Conservation (phyloP, 2,888 invertebrate species). For the Dynastes maya region DNA sequence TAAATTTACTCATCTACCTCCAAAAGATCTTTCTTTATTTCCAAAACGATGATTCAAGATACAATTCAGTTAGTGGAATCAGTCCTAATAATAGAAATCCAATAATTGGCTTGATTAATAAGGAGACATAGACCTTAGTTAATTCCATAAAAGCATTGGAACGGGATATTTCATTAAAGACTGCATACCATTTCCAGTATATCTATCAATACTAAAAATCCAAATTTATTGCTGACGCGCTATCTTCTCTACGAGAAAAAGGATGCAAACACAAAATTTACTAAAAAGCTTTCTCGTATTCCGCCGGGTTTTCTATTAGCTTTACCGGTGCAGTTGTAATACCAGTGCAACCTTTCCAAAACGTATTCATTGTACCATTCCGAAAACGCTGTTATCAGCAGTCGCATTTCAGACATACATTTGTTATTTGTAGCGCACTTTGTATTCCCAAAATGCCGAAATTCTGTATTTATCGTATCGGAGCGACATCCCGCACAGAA, state of each 20-base stretch:
- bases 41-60: too few species aligned
- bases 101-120: too few species aligned
- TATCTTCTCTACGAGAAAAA: not conserved
- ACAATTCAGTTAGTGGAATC: too few species aligned
- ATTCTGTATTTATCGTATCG: constrained; percentile 8
- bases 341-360: not conserved
- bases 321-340: not conserved
- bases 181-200: too few species aligned
- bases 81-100: too few species aligned
- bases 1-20: too few species aligned
- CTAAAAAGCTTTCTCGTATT: not conserved
- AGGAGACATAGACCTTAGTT: too few species aligned
- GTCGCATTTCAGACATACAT: constrained; percentile 14
- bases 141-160: too few species aligned
- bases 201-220: too few species aligned
- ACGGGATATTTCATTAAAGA: too few species aligned
- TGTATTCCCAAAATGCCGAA: not conserved
- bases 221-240: too few species aligned
- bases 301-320: constrained; percentile 8
- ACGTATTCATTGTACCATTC: not conserved
- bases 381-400: constrained; percentile 7
- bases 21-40: too few species aligned
- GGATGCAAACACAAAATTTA: not conserved
- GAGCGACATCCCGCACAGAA: not conserved
- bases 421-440: constrained; percentile 1